phyloP scores from a whole-genome alignment of 2,113 vertebrate species.

The Fulica atra region DNA sequence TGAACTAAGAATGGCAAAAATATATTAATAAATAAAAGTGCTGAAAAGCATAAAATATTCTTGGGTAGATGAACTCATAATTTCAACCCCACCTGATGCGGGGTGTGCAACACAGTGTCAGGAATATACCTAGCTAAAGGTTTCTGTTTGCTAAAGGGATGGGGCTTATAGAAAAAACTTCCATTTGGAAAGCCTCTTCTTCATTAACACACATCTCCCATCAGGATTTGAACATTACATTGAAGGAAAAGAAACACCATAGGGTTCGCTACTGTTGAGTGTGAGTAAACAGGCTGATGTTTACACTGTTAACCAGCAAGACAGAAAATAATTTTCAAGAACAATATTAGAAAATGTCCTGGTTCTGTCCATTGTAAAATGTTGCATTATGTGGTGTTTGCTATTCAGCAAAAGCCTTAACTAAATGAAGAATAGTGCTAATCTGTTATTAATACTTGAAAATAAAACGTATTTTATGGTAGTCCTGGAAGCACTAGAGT shows the following conservation, averaged over 20 bases:
- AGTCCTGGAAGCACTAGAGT: neutral
- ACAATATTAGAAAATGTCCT: neutral
- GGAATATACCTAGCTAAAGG: neutral
- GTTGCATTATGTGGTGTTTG: neutral
- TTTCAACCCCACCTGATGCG: neutral
- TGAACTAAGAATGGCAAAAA: neutral
- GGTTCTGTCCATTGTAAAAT: neutral
- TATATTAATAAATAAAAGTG: neutral
- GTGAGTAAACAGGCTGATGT: neutral
- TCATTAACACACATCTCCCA: neutral
- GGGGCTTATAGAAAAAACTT: neutral
- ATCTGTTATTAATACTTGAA: neutral
- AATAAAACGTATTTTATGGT: neutral
- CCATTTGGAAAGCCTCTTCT: neutral
- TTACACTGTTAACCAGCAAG: neutral
- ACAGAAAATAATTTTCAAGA: neutral
- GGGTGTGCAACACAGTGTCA: neutral
- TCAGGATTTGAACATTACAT: neutral
- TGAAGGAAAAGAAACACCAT: neutral
- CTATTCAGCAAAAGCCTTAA: neutral
- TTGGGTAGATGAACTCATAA: neutral
- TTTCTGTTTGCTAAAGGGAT: neutral
- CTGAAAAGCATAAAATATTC: neutral
- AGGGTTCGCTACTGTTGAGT: neutral
- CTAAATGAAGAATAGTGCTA: neutral